phyloP scores from a whole-genome alignment of 2,888 invertebrate genomes.

The Cancer borealis region DNA sequence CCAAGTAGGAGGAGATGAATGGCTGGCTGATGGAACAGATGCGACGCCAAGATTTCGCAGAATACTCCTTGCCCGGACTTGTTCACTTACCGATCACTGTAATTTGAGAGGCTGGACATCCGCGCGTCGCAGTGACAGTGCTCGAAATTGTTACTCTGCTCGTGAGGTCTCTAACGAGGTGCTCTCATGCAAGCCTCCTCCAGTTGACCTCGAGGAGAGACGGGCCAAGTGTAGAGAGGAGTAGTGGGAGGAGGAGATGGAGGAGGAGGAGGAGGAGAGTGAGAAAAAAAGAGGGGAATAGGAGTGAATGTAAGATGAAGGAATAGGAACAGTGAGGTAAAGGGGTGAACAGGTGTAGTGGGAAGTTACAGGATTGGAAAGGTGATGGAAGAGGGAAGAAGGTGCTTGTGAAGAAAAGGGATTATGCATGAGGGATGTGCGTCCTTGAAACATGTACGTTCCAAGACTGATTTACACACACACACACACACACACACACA shows the following conservation, averaged over 20 bases:
- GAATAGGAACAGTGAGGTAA: neutral
- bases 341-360: neutral
- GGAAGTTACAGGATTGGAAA: neutral
- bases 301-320: neutral
- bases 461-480: neutral
- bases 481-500: neutral
- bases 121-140: conserved; percentile 57
- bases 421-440: neutral
- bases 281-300: neutral
- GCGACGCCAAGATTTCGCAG: conserved; percentile 63
- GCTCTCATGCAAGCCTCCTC: conserved; percentile 54
- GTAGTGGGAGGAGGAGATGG: neutral
- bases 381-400: neutral
- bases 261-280: neutral
- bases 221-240: neutral
- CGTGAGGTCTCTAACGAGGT: conserved; percentile 48
- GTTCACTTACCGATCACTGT: conserved; percentile 61
- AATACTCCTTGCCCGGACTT: conserved; percentile 56
- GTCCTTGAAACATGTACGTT: neutral
- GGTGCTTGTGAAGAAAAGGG: neutral
- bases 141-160: conserved; percentile 55
- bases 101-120: conserved; percentile 57
- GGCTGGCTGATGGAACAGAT: conserved; percentile 64
- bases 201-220: conserved; percentile 10
- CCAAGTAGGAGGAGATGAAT: conserved; percentile 60